phyloP scores from a whole-genome alignment of 2,888 invertebrate species.

The Ceriagrion tenellum region DNA sequence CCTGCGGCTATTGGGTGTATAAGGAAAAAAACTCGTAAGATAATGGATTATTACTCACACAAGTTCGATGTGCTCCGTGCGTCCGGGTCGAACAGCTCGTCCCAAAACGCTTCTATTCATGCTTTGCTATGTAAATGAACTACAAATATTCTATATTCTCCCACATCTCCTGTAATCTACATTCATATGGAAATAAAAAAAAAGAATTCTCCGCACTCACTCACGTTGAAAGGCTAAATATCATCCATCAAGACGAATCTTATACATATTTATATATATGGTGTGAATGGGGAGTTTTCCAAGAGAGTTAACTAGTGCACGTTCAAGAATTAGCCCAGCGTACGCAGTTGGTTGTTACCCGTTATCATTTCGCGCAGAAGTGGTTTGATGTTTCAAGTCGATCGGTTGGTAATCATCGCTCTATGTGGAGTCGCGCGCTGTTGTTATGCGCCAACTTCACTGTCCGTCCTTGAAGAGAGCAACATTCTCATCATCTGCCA shows the following conservation, averaged over 20 bases:
- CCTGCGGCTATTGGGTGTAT: constrained; percentile 15
- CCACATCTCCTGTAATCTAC: constrained; percentile 31
- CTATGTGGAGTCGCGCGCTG: constrained; percentile 5
- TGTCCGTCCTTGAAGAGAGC: constrained; percentile 63
- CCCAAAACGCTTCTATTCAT: neutral
- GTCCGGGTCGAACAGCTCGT: constrained; percentile 51
- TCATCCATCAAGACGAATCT: neutral
- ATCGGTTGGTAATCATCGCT: constrained; percentile 48
- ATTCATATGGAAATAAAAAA: constrained; percentile 16
- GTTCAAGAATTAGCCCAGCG: constrained; percentile 7
- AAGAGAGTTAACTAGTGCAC: constrained; percentile 21
- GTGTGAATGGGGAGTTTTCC: neutral
- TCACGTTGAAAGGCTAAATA: neutral
- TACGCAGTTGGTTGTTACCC: neutral
- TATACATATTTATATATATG: constrained; percentile 33
- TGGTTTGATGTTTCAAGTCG: constrained; percentile 12
- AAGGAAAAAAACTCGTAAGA: neutral
- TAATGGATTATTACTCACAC: constrained; percentile 27
- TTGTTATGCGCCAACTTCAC: neutral
- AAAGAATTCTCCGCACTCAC: neutral
- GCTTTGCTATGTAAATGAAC: constrained; percentile 43
- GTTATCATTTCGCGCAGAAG: constrained; percentile 20
- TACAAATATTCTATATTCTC: constrained; percentile 19
- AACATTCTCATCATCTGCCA: constrained; percentile 52
- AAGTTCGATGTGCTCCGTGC: constrained; percentile 53